A percentile compares a stretch with the other conserved stretches of the same genome.
These are phyloP conservation scores for Xyrauchen texanus DNA, from an alignment of 2,113 vertebrate genomes.

Conservation along the genomic window DNA sequence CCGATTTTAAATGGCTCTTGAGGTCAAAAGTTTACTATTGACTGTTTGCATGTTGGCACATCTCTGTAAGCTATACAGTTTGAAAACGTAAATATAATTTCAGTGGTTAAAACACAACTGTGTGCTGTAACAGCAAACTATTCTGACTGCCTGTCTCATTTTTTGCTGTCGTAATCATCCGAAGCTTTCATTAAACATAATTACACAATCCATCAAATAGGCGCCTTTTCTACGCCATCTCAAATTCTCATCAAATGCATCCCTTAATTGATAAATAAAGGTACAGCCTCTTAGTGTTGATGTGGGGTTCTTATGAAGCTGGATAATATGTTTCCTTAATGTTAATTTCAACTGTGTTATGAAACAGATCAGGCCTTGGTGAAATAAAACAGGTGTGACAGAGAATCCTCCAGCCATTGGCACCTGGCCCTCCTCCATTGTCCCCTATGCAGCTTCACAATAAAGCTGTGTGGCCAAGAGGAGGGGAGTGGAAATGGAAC, in stretches of 20 bases:
- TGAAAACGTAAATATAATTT: constrained; percentile 11
- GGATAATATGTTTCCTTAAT: constrained; percentile 32
- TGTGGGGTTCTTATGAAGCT: constrained; percentile 13
- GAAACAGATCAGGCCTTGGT: constrained; percentile 44
- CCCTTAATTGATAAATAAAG: constrained; percentile 29
- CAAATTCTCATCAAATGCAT: constrained; percentile 14
- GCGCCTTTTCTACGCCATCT: not conserved
- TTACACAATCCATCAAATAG: constrained; percentile 31
- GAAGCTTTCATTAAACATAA: constrained; percentile 40
- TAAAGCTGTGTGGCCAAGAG: not conserved
- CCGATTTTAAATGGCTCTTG: constrained; percentile 31
- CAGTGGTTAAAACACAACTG: constrained; percentile 1
- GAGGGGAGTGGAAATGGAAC: constrained; percentile 1
- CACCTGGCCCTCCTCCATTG: not conserved
- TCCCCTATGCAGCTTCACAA: not conserved
- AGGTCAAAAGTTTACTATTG: constrained; percentile 53
- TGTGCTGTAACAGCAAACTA: too few species aligned
- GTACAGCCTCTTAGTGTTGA: constrained; percentile 9
- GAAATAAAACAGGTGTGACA: constrained; percentile 48
- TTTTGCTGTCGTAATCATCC: not conserved
- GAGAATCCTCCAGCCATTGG: not conserved
- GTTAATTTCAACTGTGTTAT: constrained; percentile 34
- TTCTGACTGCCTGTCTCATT: not conserved
- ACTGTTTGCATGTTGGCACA: constrained; percentile 24
- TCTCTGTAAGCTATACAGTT: constrained; percentile 5